Evolutionary conservation across 2,888 invertebrate species (phyloP).

Genomic region (Dicyrtoma fusca): DNA sequence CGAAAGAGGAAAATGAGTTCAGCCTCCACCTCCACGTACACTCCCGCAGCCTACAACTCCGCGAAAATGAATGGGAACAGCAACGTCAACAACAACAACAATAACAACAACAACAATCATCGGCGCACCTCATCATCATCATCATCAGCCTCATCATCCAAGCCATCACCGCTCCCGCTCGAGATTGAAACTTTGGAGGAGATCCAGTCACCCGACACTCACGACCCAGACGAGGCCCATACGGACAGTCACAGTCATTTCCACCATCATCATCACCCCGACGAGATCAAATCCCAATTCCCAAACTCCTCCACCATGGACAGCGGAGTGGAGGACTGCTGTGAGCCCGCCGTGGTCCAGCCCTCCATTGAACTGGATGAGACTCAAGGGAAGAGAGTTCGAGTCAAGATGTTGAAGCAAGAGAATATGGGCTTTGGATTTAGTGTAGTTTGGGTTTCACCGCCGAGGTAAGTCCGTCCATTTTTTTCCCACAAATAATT

Average conservation of each 20-base stretch:
- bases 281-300: slow-evolving; percentile 38
- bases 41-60: slow-evolving; percentile 31
- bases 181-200: slow-evolving; percentile 45
- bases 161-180: slow-evolving; percentile 25
- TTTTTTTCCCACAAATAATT: slow-evolving; percentile 10
- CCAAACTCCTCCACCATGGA: slow-evolving; percentile 55
- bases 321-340: slow-evolving; percentile 55
- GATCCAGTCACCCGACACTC: slow-evolving; percentile 28
- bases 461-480: slow-evolving; percentile 47
- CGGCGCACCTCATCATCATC: no score
- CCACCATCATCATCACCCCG: slow-evolving; percentile 33
- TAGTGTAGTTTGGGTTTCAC: slow-evolving; percentile 54
- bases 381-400: slow-evolving; percentile 45
- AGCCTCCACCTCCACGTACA: slow-evolving; percentile 36
- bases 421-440: slow-evolving; percentile 53
- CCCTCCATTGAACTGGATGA: slow-evolving; percentile 51
- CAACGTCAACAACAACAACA: neutral
- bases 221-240: slow-evolving; percentile 12
- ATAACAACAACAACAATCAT: neutral
- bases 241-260: neutral
- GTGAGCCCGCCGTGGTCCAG: slow-evolving; percentile 41
- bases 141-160: slow-evolving; percentile 4
- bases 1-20: slow-evolving; percentile 54
- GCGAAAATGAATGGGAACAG: slow-evolving; percentile 22
- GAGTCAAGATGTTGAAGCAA: slow-evolving; percentile 47